Conservation (phyloP, 64 coral and sea anemone species). For the Dendrophyllia cribrosa region DNA sequence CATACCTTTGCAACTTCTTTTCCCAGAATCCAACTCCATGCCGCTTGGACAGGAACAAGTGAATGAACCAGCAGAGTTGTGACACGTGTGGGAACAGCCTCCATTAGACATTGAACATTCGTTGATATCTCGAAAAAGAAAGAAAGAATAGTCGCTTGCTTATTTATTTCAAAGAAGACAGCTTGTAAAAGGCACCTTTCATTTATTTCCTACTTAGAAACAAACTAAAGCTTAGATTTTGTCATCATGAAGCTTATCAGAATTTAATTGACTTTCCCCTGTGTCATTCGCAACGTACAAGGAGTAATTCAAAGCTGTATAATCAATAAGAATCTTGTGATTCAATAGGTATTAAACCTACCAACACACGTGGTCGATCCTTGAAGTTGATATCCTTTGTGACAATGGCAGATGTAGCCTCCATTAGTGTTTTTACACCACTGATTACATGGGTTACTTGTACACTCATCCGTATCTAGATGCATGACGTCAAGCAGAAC, state of each 20-base stretch:
- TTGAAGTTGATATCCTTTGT: constrained; percentile 45
- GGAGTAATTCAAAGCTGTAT: no score
- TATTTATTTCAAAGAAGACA: no score
- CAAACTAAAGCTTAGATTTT: no score
- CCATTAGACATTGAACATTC: constrained; percentile 71
- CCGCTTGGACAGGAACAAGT: constrained; percentile 78
- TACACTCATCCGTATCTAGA: constrained; percentile 67
- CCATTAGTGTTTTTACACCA: constrained; percentile 71
- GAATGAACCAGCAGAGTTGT: constrained; percentile 65
- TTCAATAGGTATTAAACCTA: neutral
- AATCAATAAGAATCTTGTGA: no score
- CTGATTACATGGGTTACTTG: constrained; percentile 44
- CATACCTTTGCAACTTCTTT: constrained; percentile 68
- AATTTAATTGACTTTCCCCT: no score
- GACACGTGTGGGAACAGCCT: constrained; percentile 77
- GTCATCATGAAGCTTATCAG: no score
- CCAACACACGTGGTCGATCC: constrained; percentile 24
- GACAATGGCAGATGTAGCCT: constrained; percentile 59
- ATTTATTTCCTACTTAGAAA: no score
- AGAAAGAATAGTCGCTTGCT: no score
- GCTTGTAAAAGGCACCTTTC: no score
- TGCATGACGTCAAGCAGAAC: no score
- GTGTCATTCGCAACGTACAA: no score
- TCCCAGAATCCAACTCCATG: constrained; percentile 57
- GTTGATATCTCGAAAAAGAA: constrained; percentile 57